Evolutionary conservation across 2,888 invertebrate genomes (phyloP), one percentile per base, ranked within the genome.

Genomic region (Trissoscelio sp.): DNA sequence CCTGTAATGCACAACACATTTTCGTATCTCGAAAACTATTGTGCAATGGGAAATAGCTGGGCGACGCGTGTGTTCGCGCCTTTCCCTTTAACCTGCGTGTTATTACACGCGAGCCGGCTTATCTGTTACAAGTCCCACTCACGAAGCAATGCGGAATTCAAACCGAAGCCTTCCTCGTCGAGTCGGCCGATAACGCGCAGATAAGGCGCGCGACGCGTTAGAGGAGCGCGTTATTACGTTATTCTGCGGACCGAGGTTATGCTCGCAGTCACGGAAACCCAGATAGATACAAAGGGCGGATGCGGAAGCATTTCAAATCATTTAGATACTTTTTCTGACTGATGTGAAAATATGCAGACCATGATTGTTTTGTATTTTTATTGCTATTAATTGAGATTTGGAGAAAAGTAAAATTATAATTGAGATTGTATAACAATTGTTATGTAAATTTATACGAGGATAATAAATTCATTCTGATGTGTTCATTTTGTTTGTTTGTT

Each of bases 141-240:
- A 58, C 77, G 66, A 58, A 64, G 67, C 77, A 77, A 77, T 77
- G 72, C 53, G 81, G 77, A 81, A 81, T 81, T 77, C 67, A 62
- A 72, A 51, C 37, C 48, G 55, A 77, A 72, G 39, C 70, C 75
- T 81, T 81, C 81, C 74, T n/a, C n/a, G n/a, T 77, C 53, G 53
- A 77, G 64, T 58, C 53, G 34, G 3, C 18, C 39, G 81, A 81
- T 81, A 81, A 81, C 77, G 81, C 51, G 48, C 62, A 53, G 70
- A 81, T 81, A 81, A 62, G n/a, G 34, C 42, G 31, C 6, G 67
- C 60, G 69, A 55, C 58, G 53, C 73, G 42, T 58, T 57, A 28
- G 22, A 42, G 37, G 34, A 24, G 67, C 48, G 53, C 31, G 39
- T 60, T 46, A 64, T 70, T 62, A 28, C 53, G 28, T 77, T 60